Percentiles rank a stretch among this genome's conserved stretches.
Conservation (phyloP, 2,888 invertebrate genomes). For the Lydus trimaculatus region DNA sequence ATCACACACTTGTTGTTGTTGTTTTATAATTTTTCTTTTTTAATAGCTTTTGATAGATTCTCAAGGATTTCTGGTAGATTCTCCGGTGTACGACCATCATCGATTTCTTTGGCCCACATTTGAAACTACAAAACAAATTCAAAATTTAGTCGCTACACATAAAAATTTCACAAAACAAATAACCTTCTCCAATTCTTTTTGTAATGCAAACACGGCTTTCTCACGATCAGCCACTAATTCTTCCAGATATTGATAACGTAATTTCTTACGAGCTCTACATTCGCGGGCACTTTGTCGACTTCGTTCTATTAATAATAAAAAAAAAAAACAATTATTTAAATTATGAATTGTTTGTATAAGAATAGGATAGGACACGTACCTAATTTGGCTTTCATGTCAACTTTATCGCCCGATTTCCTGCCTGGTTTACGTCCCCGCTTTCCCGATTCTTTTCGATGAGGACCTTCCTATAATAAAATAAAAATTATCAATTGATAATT, state of each 20-base stretch:
- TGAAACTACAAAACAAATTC: slow-evolving; percentile 71
- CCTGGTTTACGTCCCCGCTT: slow-evolving; percentile 90
- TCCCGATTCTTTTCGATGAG: slow-evolving; percentile 79
- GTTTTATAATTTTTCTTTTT: slow-evolving; percentile 65
- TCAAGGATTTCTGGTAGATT: slow-evolving; percentile 79
- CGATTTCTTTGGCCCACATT: slow-evolving; percentile 81
- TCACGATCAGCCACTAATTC: slow-evolving; percentile 94
- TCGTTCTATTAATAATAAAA: slow-evolving; percentile 71
- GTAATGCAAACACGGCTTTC: slow-evolving; percentile 85
- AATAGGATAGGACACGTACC: slow-evolving; percentile 69
- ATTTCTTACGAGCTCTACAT: slow-evolving; percentile 95
- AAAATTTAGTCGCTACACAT: slow-evolving; percentile 7
- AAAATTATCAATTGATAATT: not conserved
- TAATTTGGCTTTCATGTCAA: slow-evolving; percentile 93
- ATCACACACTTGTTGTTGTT: not conserved
- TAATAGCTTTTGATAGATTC: slow-evolving; percentile 72
- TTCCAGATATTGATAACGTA: slow-evolving; percentile 96
- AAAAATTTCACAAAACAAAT: not conserved
- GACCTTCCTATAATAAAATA: slow-evolving; percentile 63
- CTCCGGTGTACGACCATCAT: slow-evolving; percentile 82
- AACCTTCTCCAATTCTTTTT: slow-evolving; percentile 91
- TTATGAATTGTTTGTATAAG: not conserved
- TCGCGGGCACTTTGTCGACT: slow-evolving; percentile 97
- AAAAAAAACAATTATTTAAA: slow-evolving; percentile 1
- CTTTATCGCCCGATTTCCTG: slow-evolving; percentile 85